Base-by-base conservation (phyloP, 2,888 invertebrate genomes). In the Eilema depressum region DNA sequence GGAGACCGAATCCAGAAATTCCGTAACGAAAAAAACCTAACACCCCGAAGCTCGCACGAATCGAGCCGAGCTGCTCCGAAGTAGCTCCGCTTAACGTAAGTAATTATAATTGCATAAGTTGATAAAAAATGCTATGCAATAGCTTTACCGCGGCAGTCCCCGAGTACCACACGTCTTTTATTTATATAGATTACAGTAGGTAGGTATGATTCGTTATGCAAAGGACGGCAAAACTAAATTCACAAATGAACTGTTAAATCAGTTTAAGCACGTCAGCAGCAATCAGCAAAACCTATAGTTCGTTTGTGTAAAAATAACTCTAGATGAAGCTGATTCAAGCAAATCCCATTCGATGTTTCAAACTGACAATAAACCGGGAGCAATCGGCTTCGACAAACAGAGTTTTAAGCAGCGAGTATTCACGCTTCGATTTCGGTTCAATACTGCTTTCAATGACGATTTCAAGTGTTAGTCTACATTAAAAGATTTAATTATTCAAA, bases 211-310 rank as follows among this genome's bases (percentile, higher is more conserved):
- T 53, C 2, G 10, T 53, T n/a, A 53, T 53, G n/a, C n/a, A 33
- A 41, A 17, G 0, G 41, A 26, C 25, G 59, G 59, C 20, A 66
- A 23, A 63, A 41, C 28, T 20, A 30, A 28, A 20, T 60, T 25
- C 28, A 47, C 30, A 65, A 62, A 66, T 53, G 30, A 20, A 59
- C 74, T 56, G 71, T 73, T 68, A 65, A 76, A 56, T 67, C 7
- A 17, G n/a, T 20, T 73, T 73, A 26, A 61, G 37, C 69, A 41
- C 59, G 72, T 73, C 72, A 73, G 68, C 69, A 65, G 60, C 74
- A 75, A 76, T 78, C 74, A 76, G 73, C 68, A 20, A 41, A n/a
- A n/a, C n/a, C n/a, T 63, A 80, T 70, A 74, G 75, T 71, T 68
- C 68, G 68, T 47, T 73, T 57, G 59, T 70, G 30, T 65, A 70